Conservation (phyloP, 2,113 vertebrate species). For the Myrmecophaga tridactyla region DNA sequence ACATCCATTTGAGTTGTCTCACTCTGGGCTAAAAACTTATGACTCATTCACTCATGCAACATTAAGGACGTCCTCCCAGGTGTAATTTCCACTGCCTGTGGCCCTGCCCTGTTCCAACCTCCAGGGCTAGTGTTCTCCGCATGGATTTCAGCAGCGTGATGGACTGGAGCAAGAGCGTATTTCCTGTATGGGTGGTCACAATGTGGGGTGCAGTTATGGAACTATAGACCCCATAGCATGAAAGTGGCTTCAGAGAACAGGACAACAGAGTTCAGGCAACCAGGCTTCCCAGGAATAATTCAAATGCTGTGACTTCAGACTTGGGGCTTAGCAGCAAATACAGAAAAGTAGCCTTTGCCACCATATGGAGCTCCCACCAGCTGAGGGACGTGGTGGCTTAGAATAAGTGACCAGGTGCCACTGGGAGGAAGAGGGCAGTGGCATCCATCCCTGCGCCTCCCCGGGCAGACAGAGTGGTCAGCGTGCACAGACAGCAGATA, state of each 20-base stretch:
- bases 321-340: not conserved
- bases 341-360: not conserved
- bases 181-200: not conserved
- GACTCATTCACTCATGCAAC: not conserved
- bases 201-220: not conserved
- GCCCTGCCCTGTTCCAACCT: not conserved
- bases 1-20: not conserved
- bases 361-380: not conserved
- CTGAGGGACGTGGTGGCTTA: not conserved
- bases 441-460: too few species aligned
- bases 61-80: not conserved
- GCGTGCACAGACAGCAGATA: not conserved
- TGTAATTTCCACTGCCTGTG: not conserved
- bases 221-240: too few species aligned
- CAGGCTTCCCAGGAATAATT: not conserved
- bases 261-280: not conserved
- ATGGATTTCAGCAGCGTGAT: not conserved
- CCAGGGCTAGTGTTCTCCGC: too few species aligned
- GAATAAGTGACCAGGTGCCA: not conserved
- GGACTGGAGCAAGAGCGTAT: not conserved
- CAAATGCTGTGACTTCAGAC: not conserved
- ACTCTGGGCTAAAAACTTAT: not conserved
- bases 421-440: not conserved
- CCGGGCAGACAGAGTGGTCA: too few species aligned
- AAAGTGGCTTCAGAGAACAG: not conserved